Evolutionary conservation across 1,140 invertebrate genomes (phyloP), one percentile per base, ranked within the genome.

Genomic region (Aradophagus sp.): DNA sequence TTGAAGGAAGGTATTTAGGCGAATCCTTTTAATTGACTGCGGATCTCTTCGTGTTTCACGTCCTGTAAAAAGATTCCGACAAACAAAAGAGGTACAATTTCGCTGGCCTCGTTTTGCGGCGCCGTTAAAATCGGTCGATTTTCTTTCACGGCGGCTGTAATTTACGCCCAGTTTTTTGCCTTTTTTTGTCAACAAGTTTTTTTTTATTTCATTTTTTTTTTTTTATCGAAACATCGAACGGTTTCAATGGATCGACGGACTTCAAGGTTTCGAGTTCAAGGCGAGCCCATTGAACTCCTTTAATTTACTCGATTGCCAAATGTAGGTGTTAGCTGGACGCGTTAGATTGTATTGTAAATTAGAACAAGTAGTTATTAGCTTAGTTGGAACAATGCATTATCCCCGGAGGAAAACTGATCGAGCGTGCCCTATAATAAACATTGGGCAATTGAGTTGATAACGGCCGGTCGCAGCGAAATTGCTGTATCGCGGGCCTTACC

Each of bases 331-430:
- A 48, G 3, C 16, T 50, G 42, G 38, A 47, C 26, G 39, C 45
- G 50, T 48, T 48, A 11, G 12, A 19, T 20, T 48, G 36, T 56
- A 44, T 55, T 62, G 50, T 50, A 62, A 62, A 62, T 62, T 69
- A 56, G 66, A 55, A 69, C 66, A 62, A 50, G 56, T 50, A 56
- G 66, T 69, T 69, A 62, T 69, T 62, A 69, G 50, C 56, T 56
- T 56, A 62, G 56, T 50, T 44, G 29, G 66, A 56, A 48, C 56
- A 50, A 69, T 62, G 56, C 44, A 69, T 69, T 62, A 69, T 56
- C 42, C 56, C 53, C 65, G 23, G 56, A 44, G 50, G 56, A 69
- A 69, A 69, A 69, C 50, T 69, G 50, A 61, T 55, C 55, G 35
- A 20, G 7, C 56, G 23, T 61, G 31, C 50, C 53, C 52, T 67